These are phyloP conservation scores for Rutpela maculata DNA, from an alignment of 2,888 invertebrate genomes.

Conservation along the genomic window DNA sequence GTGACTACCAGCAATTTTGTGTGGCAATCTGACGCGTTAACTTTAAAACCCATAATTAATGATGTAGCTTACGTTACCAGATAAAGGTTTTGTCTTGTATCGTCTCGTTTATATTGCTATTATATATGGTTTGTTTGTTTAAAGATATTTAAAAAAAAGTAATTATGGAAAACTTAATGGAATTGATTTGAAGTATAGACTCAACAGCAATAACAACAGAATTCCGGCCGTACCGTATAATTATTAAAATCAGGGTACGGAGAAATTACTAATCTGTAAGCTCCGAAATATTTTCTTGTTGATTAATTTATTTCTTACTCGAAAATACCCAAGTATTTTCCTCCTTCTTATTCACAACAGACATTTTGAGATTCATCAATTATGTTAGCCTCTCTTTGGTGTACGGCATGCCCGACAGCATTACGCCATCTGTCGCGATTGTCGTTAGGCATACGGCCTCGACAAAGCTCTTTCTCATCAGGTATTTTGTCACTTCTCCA, in stretches of 20 bases:
- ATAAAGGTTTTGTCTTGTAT: not conserved
- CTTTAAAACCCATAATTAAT: conserved; percentile 39
- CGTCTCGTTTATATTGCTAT: conserved; percentile 12
- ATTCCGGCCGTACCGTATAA: not conserved
- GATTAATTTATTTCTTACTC: too few relatives aligned
- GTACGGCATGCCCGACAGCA: too few relatives aligned
- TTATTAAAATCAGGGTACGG: not conserved
- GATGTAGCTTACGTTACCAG: conserved; percentile 17
- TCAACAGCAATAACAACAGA: not conserved
- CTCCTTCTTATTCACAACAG: too few relatives aligned
- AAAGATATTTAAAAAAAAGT: not conserved
- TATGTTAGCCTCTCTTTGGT: too few relatives aligned
- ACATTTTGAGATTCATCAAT: too few relatives aligned
- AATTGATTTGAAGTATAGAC: not conserved
- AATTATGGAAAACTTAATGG: too few relatives aligned
- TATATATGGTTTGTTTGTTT: conserved; percentile 5
- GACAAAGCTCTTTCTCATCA: too few relatives aligned
- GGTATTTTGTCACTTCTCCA: too few relatives aligned
- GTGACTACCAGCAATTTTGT: conserved; percentile 29
- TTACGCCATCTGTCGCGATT: too few relatives aligned
- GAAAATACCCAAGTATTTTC: too few relatives aligned
- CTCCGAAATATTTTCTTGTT: too few relatives aligned
- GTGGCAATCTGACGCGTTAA: conserved; percentile 1
- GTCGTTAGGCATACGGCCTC: too few relatives aligned
- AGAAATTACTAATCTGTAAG: not conserved